Base-by-base conservation (phyloP, 2,113 vertebrate genomes). In the Rhinogobius similis region DNA sequence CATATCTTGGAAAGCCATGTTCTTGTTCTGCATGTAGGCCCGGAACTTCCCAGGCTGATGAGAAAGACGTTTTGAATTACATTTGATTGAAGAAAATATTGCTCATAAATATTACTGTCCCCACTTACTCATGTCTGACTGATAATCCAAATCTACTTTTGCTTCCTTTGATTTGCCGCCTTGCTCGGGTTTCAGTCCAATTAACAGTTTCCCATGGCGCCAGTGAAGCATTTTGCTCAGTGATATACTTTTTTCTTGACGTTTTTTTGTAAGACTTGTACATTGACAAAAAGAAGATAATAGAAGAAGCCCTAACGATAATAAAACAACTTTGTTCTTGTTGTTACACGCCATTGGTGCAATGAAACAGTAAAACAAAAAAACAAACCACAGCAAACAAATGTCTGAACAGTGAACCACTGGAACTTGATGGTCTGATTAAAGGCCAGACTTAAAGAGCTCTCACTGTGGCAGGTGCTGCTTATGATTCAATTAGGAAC, bases 111-210 rank as follows among this genome's bases (percentile, higher is more conserved):
- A 36, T 1, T 23, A 24, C 2, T 65, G n/a, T 29, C 1, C 14
- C 20, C 58, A 75, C 85, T 2, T 83, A 91, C 91, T 79, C 79
- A 86, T 77, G 1, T 91, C 91, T 20, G 83, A 82, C 43, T 91
- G 91, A 48, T 90, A 90, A 62, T 82, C 87, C 3, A 53, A 11
- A 46, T 88, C 78, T 39, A 38, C 18, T 27, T 56, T 50, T 14
- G 39, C n/a, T 32, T 69, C 41, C n/a, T 41, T 62, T 59, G 14
- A 27, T 23, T 52, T 67, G 10, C 50, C 48, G 43, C 13, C 23
- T 62, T 62, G 70, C 5, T 50, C 36, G 21, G 44, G 13, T 8
- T 9, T 70, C 20, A 46, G 36, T 7, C 84, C 83, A 65, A 91
- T 77, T 9, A 90, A 5, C 24, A 92, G 78, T 62, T 67, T 83